A percentile compares a stretch with the other conserved stretches of the same genome.
phyloP scores from a whole-genome alignment of 2,888 invertebrate genomes.

The Oscheius sp. region DNA sequence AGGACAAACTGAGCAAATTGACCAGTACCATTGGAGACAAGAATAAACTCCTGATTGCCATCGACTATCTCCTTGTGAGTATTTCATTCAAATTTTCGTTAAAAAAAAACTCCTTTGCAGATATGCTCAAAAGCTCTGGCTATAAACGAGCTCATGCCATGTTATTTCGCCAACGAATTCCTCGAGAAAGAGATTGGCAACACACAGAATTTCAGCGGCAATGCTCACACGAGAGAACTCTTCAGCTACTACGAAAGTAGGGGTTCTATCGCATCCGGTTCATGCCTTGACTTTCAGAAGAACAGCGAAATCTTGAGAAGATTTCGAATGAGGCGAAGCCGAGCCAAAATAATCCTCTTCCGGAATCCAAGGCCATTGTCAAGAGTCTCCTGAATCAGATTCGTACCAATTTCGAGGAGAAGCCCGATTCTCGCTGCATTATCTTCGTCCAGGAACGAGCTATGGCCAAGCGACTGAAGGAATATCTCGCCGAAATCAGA shows the following conservation, averaged over 20 bases:
- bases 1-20: constrained; percentile 10
- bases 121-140: background rate
- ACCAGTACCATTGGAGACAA: background rate
- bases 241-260: background rate
- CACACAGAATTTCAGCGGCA: background rate
- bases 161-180: constrained; percentile 11
- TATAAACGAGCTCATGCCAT: constrained; percentile 29
- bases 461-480: constrained; percentile 45
- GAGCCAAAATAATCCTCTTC: too few species aligned
- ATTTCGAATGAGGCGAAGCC: background rate
- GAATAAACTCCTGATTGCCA: background rate
- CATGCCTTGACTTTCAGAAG: background rate
- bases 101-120: background rate
- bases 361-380: constrained; percentile 1
- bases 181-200: background rate
- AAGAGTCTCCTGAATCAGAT: constrained; percentile 17
- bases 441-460: constrained; percentile 54
- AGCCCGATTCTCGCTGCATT: constrained; percentile 45
- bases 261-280: too few species aligned
- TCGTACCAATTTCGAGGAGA: constrained; percentile 33
- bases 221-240: background rate
- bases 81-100: background rate
- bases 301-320: background rate
- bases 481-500: constrained; percentile 41
- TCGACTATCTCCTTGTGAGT: constrained; percentile 21